Percentiles rank a stretch among this genome's conserved stretches.
These are phyloP conservation scores for Pedetes capensis DNA, from an alignment of 2,113 vertebrate species.

Conservation along the genomic window DNA sequence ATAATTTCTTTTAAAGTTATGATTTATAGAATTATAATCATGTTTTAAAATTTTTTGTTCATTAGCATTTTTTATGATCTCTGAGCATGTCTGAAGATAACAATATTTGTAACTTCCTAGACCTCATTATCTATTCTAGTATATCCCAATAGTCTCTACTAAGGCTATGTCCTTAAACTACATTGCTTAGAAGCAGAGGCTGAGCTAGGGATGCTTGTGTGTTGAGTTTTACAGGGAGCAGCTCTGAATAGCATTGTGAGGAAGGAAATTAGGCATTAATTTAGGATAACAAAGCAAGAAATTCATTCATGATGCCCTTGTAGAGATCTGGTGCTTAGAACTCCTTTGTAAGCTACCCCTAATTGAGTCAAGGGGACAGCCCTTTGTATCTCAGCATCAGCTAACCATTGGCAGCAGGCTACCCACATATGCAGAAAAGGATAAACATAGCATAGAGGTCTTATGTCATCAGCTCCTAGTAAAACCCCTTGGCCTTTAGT, in stretches of 20 bases:
- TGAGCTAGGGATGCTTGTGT: rapidly evolving
- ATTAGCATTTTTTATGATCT: not conserved
- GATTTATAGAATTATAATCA: not conserved
- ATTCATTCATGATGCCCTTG: rapidly evolving
- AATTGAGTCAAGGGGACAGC: not conserved
- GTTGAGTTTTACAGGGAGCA: not conserved
- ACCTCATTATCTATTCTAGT: not conserved
- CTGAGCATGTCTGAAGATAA: not conserved
- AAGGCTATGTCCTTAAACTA: not conserved
- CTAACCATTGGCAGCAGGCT: not conserved
- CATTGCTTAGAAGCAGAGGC: not conserved
- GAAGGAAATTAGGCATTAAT: not conserved
- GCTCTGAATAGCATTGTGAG: not conserved
- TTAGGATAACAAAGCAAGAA: not conserved
- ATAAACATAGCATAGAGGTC: not conserved
- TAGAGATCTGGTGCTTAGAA: not conserved
- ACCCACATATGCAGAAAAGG: not conserved
- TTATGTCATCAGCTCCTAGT: not conserved
- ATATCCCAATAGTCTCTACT: not conserved
- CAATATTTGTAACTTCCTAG: not conserved
- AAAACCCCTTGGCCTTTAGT: not conserved
- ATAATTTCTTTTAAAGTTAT: not conserved
- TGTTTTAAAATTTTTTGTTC: not conserved
- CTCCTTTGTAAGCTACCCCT: not conserved
- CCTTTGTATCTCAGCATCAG: not conserved